Conservation (phyloP, 2,113 vertebrate species). For the Stictonetta naevosa region DNA sequence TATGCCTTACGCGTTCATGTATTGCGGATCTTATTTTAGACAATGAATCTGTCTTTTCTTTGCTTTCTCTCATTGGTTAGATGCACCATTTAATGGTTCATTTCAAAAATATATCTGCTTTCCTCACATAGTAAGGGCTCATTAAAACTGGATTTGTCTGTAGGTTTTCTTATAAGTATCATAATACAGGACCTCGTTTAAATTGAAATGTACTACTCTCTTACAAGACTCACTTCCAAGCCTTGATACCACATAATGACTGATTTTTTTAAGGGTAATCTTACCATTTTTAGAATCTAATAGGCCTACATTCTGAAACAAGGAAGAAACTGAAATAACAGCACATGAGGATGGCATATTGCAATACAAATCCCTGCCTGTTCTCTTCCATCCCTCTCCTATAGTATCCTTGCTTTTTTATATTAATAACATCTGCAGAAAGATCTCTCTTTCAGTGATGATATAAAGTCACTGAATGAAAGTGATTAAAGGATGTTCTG, state of each 20-base stretch:
- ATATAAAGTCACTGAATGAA: neutral
- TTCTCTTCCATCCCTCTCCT: neutral
- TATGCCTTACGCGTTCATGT: neutral
- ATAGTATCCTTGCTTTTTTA: neutral
- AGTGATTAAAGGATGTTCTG: neutral
- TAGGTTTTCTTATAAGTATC: conserved; percentile 7
- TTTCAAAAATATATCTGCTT: conserved; percentile 32
- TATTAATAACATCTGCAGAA: neutral
- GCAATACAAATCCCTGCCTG: neutral
- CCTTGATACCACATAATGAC: conserved; percentile 2
- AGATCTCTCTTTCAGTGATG: neutral
- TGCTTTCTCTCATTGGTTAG: neutral
- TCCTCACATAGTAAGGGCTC: neutral
- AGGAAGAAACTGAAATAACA: conserved; percentile 32
- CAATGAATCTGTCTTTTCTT: neutral
- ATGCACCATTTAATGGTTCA: neutral
- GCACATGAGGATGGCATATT: neutral
- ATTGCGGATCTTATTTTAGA: conserved; percentile 15
- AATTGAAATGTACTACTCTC: neutral
- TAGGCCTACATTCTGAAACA: conserved; percentile 46
- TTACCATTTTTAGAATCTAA: conserved; percentile 39
- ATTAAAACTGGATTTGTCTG: conserved; percentile 56
- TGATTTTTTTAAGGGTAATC: conserved; percentile 18
- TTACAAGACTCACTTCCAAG: neutral
- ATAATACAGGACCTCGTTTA: conserved; percentile 43